These are phyloP conservation scores for Vesta saturnalis DNA, from an alignment of 2,888 invertebrate genomes.

Conservation along the genomic window DNA sequence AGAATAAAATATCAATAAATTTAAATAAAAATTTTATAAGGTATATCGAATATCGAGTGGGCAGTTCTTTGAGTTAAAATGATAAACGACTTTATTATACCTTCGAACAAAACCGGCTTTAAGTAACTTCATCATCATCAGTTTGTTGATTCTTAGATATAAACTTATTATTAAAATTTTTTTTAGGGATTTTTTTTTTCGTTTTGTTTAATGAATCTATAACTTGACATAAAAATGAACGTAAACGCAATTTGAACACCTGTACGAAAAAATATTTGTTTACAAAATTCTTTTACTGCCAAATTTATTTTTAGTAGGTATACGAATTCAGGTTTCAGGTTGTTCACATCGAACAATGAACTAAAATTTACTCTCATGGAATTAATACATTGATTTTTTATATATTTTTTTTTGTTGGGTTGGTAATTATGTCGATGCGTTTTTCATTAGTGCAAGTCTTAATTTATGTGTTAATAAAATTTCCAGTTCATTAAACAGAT, in stretches of 20 bases:
- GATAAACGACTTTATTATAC: slow-evolving; percentile 64
- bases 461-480: not conserved
- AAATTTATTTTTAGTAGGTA: not conserved
- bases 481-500: too few relatives aligned
- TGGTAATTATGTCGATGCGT: not conserved
- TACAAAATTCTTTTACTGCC: slow-evolving; percentile 17
- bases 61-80: slow-evolving; percentile 58
- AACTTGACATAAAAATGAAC: not conserved
- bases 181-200: slow-evolving; percentile 26
- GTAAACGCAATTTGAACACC: slow-evolving; percentile 17
- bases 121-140: slow-evolving; percentile 62
- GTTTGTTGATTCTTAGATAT: slow-evolving; percentile 30
- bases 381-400: not conserved
- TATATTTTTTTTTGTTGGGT: not conserved
- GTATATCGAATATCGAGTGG: slow-evolving; percentile 59
- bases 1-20: slow-evolving; percentile 56
- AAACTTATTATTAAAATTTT: slow-evolving; percentile 11
- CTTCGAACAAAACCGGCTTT: slow-evolving; percentile 60
- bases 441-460: not conserved
- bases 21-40: slow-evolving; percentile 56
- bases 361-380: not conserved
- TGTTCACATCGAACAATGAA: slow-evolving; percentile 9
- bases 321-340: slow-evolving; percentile 1
- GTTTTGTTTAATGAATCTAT: too few relatives aligned
- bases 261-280: slow-evolving; percentile 29